Conservation (phyloP, 1,140 invertebrate genomes). For the Dolichoris vasculosae region DNA sequence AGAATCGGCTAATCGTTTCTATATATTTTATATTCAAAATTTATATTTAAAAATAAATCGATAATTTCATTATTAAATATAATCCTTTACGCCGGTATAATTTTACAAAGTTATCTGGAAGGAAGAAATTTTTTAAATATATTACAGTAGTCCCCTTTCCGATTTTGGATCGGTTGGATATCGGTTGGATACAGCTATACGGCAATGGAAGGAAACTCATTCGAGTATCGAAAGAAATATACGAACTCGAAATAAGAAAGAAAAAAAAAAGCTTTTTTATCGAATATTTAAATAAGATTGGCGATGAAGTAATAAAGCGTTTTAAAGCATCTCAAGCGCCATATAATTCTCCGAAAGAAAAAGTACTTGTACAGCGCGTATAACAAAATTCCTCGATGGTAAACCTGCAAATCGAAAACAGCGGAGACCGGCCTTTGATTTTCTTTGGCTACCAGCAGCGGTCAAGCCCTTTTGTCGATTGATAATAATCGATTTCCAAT, state of each 20-base stretch:
- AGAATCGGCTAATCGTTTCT: background rate
- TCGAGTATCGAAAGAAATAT: background rate
- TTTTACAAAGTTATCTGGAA: background rate
- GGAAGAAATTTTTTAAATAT: too few species aligned
- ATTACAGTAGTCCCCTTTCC: background rate
- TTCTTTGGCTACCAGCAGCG: background rate
- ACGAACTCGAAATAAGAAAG: background rate
- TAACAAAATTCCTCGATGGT: background rate
- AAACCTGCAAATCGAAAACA: background rate
- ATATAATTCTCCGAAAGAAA: background rate
- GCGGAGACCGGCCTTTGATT: background rate
- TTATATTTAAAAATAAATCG: background rate
- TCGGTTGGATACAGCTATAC: too few species aligned
- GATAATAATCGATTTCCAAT: constrained; percentile 46
- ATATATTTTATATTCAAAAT: background rate
- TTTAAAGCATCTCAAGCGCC: background rate
- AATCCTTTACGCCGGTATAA: background rate
- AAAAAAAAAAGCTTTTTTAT: background rate
- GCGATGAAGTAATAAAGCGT: constrained; percentile 7
- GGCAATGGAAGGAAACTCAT: background rate
- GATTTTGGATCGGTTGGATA: background rate
- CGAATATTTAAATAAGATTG: background rate
- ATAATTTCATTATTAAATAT: background rate
- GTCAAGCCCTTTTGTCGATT: background rate
- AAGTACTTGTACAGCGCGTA: background rate